Evolutionary conservation across 2,797 vertebrate genomes (phyloP).

Genomic region (Manis crassicaudata): DNA sequence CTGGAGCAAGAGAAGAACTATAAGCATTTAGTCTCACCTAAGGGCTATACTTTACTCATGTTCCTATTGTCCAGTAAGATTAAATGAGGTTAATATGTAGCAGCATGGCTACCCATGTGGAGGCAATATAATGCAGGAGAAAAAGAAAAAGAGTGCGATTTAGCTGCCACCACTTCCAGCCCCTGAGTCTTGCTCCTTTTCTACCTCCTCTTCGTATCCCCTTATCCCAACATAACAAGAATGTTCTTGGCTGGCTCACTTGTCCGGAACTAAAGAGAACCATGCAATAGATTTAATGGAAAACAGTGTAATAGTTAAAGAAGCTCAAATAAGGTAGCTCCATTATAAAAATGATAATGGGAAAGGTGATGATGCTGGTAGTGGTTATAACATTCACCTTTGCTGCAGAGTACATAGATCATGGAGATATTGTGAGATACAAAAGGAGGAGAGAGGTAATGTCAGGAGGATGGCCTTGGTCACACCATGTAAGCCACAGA

Average conservation of each 20-base stretch:
- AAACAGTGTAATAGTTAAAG: constrained; percentile 29
- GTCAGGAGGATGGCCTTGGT: background rate
- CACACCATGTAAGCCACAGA: background rate
- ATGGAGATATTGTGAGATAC: background rate
- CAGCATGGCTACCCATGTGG: background rate
- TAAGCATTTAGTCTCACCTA: background rate
- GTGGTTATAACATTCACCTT: background rate
- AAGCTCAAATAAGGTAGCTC: background rate
- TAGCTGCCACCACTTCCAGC: background rate
- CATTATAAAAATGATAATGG: background rate
- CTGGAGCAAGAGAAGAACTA: background rate
- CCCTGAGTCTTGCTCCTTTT: background rate
- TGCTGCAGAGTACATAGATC: background rate
- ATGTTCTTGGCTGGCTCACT: background rate
- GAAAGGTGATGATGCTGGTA: background rate
- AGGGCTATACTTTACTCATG: background rate
- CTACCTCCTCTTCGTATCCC: background rate
- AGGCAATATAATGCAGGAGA: background rate
- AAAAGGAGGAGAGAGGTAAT: background rate
- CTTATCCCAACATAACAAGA: background rate
- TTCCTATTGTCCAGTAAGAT: background rate
- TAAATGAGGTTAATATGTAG: background rate
- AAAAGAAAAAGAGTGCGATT: background rate
- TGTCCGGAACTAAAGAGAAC: constrained; percentile 19
- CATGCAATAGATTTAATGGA: background rate